Evolutionary conservation across 2,797 vertebrate species (phyloP).

Genomic region (Melopsittacus undulatus): DNA sequence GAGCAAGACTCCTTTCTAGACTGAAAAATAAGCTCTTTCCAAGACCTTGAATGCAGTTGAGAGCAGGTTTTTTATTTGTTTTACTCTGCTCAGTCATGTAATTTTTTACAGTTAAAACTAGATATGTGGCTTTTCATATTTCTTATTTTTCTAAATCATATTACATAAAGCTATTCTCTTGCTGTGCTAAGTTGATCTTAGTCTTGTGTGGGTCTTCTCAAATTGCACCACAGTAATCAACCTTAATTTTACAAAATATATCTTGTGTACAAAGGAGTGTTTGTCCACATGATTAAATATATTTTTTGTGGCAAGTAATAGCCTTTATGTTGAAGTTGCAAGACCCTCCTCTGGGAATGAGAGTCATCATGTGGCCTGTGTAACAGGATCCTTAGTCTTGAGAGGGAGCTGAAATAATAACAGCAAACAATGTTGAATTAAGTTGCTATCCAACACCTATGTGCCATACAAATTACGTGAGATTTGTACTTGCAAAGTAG

Average conservation of each 20-base stretch:
- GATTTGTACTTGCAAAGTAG: not conserved
- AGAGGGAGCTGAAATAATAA: not conserved
- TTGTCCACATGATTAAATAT: not conserved
- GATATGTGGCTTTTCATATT: not conserved
- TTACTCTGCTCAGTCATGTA: not conserved
- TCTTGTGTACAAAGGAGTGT: not conserved
- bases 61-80: not conserved
- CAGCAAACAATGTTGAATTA: not conserved
- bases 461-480: accelerated
- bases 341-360: not conserved
- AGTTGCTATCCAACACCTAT: not conserved
- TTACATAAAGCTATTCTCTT: not conserved
- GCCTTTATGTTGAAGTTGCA: not conserved
- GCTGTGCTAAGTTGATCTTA: not conserved
- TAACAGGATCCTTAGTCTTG: not conserved
- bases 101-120: not conserved
- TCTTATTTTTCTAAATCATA: not conserved
- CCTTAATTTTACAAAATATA: not conserved
- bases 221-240: not conserved
- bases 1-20: not conserved
- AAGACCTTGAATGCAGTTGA: not conserved
- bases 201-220: not conserved
- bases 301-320: not conserved
- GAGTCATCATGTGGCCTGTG: not conserved
- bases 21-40: not conserved